A percentile compares a stretch with the other conserved stretches of the same genome.
Evolutionary conservation across 1,140 invertebrate genomes (phyloP).

Genomic region (Musca vetustissima): DNA sequence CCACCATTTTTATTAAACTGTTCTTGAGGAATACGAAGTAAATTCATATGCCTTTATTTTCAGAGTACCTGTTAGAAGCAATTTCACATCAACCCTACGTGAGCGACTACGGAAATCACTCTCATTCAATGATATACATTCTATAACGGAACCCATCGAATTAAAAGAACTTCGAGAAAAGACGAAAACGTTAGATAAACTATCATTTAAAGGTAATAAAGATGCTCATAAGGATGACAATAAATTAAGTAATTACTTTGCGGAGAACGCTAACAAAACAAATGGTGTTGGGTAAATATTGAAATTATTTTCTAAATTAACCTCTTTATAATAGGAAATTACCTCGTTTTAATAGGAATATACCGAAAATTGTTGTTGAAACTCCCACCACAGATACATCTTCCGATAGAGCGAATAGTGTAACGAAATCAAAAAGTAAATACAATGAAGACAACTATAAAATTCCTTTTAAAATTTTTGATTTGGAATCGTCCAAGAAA

Average conservation of each 20-base stretch:
- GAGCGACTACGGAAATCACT: slow-evolving; percentile 41
- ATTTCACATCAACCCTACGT: slow-evolving; percentile 27
- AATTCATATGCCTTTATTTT: not conserved
- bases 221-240: not conserved
- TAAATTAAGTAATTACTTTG: slow-evolving; percentile 26
- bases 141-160: not conserved
- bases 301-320: not conserved
- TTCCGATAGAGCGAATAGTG: not conserved
- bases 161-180: not conserved
- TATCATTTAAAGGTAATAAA: slow-evolving; percentile 8
- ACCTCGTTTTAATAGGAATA: not conserved
- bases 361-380: slow-evolving; percentile 26
- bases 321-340: not conserved
- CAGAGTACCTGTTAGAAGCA: slow-evolving; percentile 26
- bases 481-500: slow-evolving; percentile 11
- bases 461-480: slow-evolving; percentile 23
- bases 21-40: too few species aligned
- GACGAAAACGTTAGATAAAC: slow-evolving; percentile 1
- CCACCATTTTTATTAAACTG: too few species aligned
- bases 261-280: not conserved
- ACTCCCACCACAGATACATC: slow-evolving; percentile 9
- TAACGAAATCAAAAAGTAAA: slow-evolving; percentile 19
- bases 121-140: slow-evolving; percentile 42
- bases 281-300: not conserved
- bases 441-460: slow-evolving; percentile 9